A percentile compares a stretch with the other conserved stretches of the same genome.
These are phyloP conservation scores for Orycteropus afer DNA, from an alignment of 2,113 vertebrate genomes.

Conservation along the genomic window DNA sequence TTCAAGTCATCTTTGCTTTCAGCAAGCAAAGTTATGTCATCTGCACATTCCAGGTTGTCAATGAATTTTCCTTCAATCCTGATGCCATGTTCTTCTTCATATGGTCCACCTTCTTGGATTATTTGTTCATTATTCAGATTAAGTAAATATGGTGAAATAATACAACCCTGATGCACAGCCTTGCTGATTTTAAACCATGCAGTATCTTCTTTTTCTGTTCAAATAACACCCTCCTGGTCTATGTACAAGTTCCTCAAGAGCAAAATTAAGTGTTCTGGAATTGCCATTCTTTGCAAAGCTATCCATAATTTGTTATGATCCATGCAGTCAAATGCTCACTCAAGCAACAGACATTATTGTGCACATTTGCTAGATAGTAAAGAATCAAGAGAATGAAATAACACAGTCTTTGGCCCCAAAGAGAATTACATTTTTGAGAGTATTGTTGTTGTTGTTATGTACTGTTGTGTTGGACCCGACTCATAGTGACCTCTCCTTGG, in stretches of 20 bases:
- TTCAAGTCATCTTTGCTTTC: background rate
- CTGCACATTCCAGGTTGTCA: background rate
- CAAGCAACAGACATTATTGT: background rate
- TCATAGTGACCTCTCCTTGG: too few species aligned
- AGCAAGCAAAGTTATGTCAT: background rate
- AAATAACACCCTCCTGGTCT: background rate
- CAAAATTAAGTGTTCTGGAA: too few species aligned
- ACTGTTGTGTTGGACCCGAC: too few species aligned
- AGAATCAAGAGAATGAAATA: background rate
- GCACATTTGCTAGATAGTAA: background rate
- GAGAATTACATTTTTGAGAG: background rate
- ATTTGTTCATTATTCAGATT: background rate
- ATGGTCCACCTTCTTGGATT: too few species aligned
- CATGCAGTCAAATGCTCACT: too few species aligned
- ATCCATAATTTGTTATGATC: background rate
- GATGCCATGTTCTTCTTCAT: background rate
- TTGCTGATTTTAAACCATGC: background rate
- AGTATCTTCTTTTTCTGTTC: background rate
- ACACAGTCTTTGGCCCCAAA: background rate
- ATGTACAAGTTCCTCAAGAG: too few species aligned
- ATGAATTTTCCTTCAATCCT: background rate
- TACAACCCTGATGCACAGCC: background rate
- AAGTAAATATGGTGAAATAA: background rate
- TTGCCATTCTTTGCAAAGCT: background rate
- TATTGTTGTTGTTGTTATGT: too few species aligned